Evolutionary conservation across 2,113 vertebrate genomes (phyloP).

Genomic region (Vireo altiloquus): DNA sequence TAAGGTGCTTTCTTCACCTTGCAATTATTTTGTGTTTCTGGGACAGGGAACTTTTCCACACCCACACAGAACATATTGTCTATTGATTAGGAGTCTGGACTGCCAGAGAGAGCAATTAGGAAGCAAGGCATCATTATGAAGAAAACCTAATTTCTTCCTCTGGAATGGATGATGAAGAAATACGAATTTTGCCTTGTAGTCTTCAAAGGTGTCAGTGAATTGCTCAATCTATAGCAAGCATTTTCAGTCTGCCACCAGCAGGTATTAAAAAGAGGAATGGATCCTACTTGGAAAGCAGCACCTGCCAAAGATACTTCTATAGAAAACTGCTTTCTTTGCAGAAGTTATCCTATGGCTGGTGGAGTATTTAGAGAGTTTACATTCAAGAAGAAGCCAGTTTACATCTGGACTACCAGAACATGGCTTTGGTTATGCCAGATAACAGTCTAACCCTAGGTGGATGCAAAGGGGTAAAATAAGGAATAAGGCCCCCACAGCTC

Average conservation of each 20-base stretch:
- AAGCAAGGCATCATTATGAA: background rate
- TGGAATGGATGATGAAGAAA: background rate
- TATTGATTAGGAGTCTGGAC: background rate
- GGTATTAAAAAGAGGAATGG: background rate
- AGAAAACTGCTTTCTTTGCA: background rate
- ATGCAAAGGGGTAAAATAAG: background rate
- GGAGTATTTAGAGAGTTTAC: background rate
- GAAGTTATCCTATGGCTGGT: background rate
- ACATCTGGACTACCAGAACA: background rate
- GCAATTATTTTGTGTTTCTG: background rate
- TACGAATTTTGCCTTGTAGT: background rate
- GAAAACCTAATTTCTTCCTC: background rate
- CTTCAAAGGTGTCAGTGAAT: background rate
- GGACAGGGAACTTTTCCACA: background rate
- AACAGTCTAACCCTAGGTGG: background rate
- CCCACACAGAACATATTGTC: background rate
- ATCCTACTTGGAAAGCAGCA: background rate
- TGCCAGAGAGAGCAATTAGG: background rate
- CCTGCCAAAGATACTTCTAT: background rate
- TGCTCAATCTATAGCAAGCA: background rate
- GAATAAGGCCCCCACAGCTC: background rate
- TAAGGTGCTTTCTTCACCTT: background rate
- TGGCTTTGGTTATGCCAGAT: background rate
- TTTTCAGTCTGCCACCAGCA: background rate
- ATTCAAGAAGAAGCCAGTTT: background rate